Percentiles rank a stretch among this genome's conserved stretches.
These are phyloP conservation scores for Prosopocoilus inquinatus DNA, from an alignment of 2,888 invertebrate genomes.

Conservation along the genomic window DNA sequence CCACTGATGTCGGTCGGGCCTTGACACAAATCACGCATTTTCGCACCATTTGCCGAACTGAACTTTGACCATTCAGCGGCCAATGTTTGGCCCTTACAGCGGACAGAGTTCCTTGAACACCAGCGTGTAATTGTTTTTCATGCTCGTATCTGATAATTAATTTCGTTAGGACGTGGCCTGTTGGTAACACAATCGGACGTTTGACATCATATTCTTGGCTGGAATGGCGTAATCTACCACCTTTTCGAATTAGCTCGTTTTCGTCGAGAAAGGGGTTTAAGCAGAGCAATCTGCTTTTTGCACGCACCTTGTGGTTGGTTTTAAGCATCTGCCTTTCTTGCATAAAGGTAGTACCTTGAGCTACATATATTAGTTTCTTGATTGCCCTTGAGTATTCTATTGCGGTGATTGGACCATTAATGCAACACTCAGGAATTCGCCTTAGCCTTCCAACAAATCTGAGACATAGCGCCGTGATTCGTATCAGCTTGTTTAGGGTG, in stretches of 20 bases:
- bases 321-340: not conserved
- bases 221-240: slow-evolving; percentile 18
- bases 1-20: not conserved
- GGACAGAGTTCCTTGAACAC: slow-evolving; percentile 9
- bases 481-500: not conserved
- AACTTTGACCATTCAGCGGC: slow-evolving; percentile 18
- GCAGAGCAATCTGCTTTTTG: slow-evolving; percentile 3
- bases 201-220: slow-evolving; percentile 15
- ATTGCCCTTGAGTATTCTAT: not conserved
- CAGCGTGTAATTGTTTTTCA: slow-evolving; percentile 18
- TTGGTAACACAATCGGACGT: slow-evolving; percentile 20
- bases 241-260: slow-evolving; percentile 18
- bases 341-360: not conserved
- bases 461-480: not conserved
- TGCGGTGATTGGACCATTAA: not conserved
- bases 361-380: not conserved
- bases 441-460: not conserved
- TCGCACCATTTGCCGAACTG: slow-evolving; percentile 19
- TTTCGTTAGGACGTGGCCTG: slow-evolving; percentile 18
- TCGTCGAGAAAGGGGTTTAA: too few relatives aligned
- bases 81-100: slow-evolving; percentile 21
- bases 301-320: not conserved
- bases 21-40: slow-evolving; percentile 16
- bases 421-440: too few relatives aligned
- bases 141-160: slow-evolving; percentile 15